phyloP scores from a whole-genome alignment of 92 coral and sea anemone species.

The Actinernus sp. region DNA sequence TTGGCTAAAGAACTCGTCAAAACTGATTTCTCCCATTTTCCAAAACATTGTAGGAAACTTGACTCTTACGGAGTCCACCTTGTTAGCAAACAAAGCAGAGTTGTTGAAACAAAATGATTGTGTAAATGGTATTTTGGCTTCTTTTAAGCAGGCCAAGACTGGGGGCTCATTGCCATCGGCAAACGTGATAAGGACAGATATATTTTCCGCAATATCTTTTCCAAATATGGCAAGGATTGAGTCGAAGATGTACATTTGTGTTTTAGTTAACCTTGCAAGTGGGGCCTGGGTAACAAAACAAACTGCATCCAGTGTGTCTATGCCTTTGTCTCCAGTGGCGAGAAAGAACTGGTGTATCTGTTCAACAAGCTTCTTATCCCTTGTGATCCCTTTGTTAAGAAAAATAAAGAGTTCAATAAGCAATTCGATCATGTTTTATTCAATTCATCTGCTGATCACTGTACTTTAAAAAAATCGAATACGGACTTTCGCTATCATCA shows the following conservation, averaged over 20 bases:
- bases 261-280: slow-evolving; percentile 21
- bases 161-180: slow-evolving; percentile 50
- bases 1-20: slow-evolving; percentile 9
- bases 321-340: slow-evolving; percentile 3
- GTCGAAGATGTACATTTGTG: slow-evolving; percentile 55
- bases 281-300: slow-evolving; percentile 49
- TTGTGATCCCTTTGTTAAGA: slow-evolving; percentile 29
- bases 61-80: neutral
- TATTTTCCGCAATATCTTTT: slow-evolving; percentile 38
- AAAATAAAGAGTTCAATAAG: too few relatives aligned
- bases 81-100: slow-evolving; percentile 37
- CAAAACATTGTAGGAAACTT: slow-evolving; percentile 46
- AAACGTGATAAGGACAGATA: slow-evolving; percentile 54
- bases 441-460: too few relatives aligned
- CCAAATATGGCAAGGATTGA: slow-evolving; percentile 50
- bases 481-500: too few relatives aligned
- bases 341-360: slow-evolving; percentile 58
- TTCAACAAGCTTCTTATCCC: slow-evolving; percentile 28
- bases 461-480: too few relatives aligned
- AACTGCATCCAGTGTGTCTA: slow-evolving; percentile 50
- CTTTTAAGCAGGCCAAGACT: slow-evolving; percentile 24
- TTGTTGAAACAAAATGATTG: slow-evolving; percentile 43
- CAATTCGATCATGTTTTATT: too few relatives aligned
- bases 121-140: slow-evolving; percentile 6
- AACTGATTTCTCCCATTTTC: slow-evolving; percentile 37